Conservation (phyloP, 2,113 vertebrate species). For the Cepphus grylle region DNA sequence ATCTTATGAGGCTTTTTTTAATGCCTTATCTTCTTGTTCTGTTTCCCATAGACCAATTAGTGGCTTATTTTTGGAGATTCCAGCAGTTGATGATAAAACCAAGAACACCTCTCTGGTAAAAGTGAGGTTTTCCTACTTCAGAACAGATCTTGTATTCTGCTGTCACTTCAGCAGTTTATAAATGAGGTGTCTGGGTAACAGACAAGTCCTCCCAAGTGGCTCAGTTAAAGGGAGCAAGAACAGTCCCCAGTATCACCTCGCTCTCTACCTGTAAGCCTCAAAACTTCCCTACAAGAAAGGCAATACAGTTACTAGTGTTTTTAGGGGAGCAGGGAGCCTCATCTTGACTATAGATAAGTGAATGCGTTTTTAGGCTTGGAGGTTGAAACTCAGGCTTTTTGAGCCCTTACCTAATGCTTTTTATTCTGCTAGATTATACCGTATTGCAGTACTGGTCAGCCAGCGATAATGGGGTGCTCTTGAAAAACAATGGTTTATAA, state of each 20-base stretch:
- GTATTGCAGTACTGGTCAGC: background rate
- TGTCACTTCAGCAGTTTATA: background rate
- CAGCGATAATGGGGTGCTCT: background rate
- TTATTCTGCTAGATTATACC: background rate
- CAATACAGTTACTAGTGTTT: too few relatives aligned
- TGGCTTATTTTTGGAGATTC: background rate
- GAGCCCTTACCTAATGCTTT: background rate
- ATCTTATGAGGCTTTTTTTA: background rate
- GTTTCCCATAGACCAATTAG: background rate
- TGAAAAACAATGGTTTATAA: background rate
- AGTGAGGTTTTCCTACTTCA: too few relatives aligned
- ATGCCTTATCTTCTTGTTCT: background rate
- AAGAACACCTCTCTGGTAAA: background rate
- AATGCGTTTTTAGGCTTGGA: background rate
- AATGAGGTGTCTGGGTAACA: background rate
- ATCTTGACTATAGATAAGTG: background rate
- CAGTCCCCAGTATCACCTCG: too few relatives aligned
- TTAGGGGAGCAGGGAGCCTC: background rate
- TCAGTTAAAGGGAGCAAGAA: background rate
- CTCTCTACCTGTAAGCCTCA: background rate
- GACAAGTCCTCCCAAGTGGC: background rate
- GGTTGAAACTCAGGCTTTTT: background rate
- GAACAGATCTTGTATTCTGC: background rate
- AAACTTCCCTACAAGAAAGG: background rate
- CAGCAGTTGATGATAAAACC: background rate